Conservation (phyloP, 2,113 vertebrate genomes). For the Anthoscopus minutus region DNA sequence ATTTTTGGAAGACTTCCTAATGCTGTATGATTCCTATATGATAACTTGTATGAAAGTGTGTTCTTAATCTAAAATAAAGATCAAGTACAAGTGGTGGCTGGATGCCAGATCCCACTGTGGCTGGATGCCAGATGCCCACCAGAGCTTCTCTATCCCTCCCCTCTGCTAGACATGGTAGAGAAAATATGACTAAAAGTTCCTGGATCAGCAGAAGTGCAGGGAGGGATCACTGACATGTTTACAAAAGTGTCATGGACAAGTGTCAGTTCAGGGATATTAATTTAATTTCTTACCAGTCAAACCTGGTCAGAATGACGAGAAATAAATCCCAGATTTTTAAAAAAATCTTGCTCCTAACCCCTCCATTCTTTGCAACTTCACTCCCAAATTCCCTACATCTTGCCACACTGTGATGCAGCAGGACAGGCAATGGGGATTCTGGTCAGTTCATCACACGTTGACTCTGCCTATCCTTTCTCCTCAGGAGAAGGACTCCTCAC, state of each 20-base stretch:
- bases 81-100: neutral
- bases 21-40: neutral
- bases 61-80: neutral
- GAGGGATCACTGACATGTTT: neutral
- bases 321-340: neutral
- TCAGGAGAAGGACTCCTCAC: neutral
- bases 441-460: neutral
- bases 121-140: neutral
- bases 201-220: neutral
- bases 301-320: neutral
- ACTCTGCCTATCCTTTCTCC: neutral
- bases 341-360: neutral
- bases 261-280: neutral
- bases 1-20: neutral
- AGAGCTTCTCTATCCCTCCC: neutral
- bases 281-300: neutral
- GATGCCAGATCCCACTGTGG: too few relatives aligned
- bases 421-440: neutral
- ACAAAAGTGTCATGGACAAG: neutral
- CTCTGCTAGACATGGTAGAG: neutral
- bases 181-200: neutral
- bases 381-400: neutral
- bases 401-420: accelerated
- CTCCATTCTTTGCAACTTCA: neutral
- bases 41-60: neutral